Conservation (phyloP, 2,888 invertebrate genomes). For the Micoletzkya japonica region DNA sequence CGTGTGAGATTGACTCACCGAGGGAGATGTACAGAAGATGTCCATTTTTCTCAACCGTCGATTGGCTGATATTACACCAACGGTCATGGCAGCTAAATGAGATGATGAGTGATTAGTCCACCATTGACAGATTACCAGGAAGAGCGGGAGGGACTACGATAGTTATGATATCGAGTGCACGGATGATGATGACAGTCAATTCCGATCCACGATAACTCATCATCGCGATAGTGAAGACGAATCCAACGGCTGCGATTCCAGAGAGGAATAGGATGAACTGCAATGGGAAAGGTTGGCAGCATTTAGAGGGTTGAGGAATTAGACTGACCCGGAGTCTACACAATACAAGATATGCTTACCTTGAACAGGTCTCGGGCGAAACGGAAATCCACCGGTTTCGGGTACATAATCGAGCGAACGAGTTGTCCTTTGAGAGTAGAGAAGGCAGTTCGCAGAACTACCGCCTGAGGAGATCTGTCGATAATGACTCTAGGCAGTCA, state of each 20-base stretch:
- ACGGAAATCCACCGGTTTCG: slow-evolving; percentile 71
- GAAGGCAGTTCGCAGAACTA: slow-evolving; percentile 78
- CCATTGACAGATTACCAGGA: slow-evolving; percentile 68
- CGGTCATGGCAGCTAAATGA: slow-evolving; percentile 69
- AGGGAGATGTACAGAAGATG: slow-evolving; percentile 69
- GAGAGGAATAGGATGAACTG: slow-evolving; percentile 76
- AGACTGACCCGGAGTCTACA: not conserved
- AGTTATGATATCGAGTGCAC: slow-evolving; percentile 85
- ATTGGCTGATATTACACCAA: slow-evolving; percentile 68
- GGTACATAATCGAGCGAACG: slow-evolving; percentile 70
- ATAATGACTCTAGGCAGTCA: not conserved
- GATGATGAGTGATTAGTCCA: no score
- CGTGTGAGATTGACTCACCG: slow-evolving; percentile 35
- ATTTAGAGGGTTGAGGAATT: not conserved
- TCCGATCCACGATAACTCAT: slow-evolving; percentile 1
- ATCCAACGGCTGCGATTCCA: slow-evolving; percentile 74
- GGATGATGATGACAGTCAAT: slow-evolving; percentile 71
- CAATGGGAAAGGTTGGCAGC: slow-evolving; percentile 2
- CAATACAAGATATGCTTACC: slow-evolving; percentile 27
- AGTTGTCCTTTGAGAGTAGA: slow-evolving; percentile 73
- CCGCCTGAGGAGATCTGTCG: slow-evolving; percentile 68
- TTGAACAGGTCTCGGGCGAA: slow-evolving; percentile 70
- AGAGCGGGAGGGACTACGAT: slow-evolving; percentile 90
- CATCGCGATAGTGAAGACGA: slow-evolving; percentile 66
- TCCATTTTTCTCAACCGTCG: slow-evolving; percentile 65